A percentile compares a stretch with the other conserved stretches of the same genome.
Evolutionary conservation across 2,797 vertebrate species (phyloP).

Genomic region (Enteromius anoplus): DNA sequence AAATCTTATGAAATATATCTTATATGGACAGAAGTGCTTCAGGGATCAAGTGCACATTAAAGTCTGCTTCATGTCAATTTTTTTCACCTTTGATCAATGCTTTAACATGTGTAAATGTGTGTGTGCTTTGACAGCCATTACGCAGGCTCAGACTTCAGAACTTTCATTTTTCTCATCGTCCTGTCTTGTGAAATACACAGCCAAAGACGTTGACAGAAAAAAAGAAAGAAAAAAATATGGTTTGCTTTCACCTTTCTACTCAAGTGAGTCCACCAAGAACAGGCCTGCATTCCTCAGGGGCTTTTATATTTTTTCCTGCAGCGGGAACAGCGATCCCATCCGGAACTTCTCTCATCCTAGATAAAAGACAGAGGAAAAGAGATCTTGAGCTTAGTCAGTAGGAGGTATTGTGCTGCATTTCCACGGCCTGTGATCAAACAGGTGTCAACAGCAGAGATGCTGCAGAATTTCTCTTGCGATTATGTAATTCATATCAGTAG

Average conservation of each 20-base stretch:
- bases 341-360: conserved; percentile 20
- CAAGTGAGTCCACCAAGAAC: conserved; percentile 25
- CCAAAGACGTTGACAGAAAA: conserved; percentile 28
- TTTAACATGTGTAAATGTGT: conserved; percentile 18
- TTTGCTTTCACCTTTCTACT: conserved; percentile 14
- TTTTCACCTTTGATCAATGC: conserved; percentile 43
- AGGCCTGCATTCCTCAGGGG: neutral
- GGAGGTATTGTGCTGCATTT: conserved; percentile 34
- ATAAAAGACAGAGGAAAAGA: conserved; percentile 26
- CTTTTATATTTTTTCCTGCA: conserved; percentile 20
- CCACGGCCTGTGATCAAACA: conserved; percentile 38
- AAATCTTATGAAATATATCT: conserved; percentile 31
- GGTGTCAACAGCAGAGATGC: conserved; percentile 35
- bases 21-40: conserved; percentile 40
- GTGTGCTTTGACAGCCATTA: conserved; percentile 34
- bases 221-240: conserved; percentile 1
- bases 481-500: conserved; percentile 24
- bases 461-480: conserved; percentile 39
- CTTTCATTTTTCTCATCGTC: conserved; percentile 16
- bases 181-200: conserved; percentile 27
- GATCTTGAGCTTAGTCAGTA: conserved; percentile 28
- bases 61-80: conserved; percentile 28
- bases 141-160: conserved; percentile 7
- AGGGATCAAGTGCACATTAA: conserved; percentile 52
- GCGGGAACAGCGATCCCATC: conserved; percentile 6